phyloP scores from a whole-genome alignment of 2,113 vertebrate genomes.

The Heptranchias perlo region DNA sequence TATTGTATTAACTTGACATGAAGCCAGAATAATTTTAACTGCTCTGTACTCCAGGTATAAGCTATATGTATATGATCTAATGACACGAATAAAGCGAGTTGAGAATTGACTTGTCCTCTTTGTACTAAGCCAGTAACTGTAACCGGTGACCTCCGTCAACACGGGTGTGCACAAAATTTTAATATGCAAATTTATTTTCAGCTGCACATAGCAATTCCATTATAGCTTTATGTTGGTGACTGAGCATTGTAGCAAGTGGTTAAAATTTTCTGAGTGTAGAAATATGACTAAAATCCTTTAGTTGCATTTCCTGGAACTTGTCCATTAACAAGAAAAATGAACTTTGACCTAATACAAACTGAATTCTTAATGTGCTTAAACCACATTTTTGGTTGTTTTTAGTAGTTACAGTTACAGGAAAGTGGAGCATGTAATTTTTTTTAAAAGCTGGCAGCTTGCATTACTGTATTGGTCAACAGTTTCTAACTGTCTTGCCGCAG shows the following conservation, averaged over 20 bases:
- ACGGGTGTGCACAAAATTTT: no score
- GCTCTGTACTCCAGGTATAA: background rate
- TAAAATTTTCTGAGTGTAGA: background rate
- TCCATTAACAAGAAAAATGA: background rate
- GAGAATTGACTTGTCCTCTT: no score
- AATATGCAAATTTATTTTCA: background rate
- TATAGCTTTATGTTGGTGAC: background rate
- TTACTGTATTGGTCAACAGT: background rate
- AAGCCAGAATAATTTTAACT: background rate
- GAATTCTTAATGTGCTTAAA: background rate
- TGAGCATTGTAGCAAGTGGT: background rate
- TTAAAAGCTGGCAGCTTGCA: background rate
- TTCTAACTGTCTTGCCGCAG: background rate
- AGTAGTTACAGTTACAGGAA: background rate
- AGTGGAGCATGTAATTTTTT: background rate
- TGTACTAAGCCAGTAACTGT: no score
- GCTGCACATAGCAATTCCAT: background rate
- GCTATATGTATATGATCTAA: no score
- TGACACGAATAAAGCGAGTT: no score
- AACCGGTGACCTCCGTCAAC: no score
- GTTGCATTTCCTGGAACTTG: background rate
- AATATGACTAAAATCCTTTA: background rate
- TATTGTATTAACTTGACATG: background rate
- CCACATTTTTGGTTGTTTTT: background rate
- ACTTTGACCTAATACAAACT: background rate